Evolutionary conservation across 2,113 vertebrate genomes (phyloP), one percentile per base, ranked within the genome.

Genomic region (Osmerus eperlanus): DNA sequence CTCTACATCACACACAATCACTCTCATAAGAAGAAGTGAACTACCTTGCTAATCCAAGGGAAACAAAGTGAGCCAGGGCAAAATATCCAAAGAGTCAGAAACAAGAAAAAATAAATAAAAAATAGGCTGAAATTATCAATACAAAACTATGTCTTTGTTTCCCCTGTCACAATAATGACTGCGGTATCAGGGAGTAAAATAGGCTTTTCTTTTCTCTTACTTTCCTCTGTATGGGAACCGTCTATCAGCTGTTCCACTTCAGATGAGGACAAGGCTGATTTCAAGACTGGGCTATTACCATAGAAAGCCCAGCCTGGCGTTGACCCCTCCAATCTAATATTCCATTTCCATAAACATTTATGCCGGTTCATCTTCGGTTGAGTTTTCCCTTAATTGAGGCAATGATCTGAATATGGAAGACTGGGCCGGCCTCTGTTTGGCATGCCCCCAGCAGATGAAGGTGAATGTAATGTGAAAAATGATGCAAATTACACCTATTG

Each of bases 261-360:
- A 92, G 85, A 76, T 75, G 79, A 83, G 82, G 84, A 91, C 73
- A 64, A 81, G 82, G 85, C 87, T 91, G 90, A 90, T 92, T 92
- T 92, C 89, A 93, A 93, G 92, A 93, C 89, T 70, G 74, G 77
- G 85, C 84, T 85, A 92, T 93, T 93, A 92, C 84, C 90, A 88
- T 85, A 89, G 86, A 89, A 86, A 91, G 89, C 89, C 80, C 81
- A 69, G 84, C 72, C 87, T 86, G 89, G 79, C 83, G 79, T 78
- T 90, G 89, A 92, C 91, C 88, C 85, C 84, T 82, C 81, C 86
- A 86, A 89, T 89, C 89, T 87, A 90, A 92, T 90, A 92, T 91
- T 89, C 87, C 74, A 89, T 92, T 91, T 92, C 88, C 87, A 89
- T 91, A 93, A 92, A 92, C 91, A 93, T 92, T 91, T 90, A 91